Percentiles rank a stretch among this genome's conserved stretches.
Evolutionary conservation across 2,888 invertebrate species (phyloP).

Genomic region (Cerceris rybyensis): DNA sequence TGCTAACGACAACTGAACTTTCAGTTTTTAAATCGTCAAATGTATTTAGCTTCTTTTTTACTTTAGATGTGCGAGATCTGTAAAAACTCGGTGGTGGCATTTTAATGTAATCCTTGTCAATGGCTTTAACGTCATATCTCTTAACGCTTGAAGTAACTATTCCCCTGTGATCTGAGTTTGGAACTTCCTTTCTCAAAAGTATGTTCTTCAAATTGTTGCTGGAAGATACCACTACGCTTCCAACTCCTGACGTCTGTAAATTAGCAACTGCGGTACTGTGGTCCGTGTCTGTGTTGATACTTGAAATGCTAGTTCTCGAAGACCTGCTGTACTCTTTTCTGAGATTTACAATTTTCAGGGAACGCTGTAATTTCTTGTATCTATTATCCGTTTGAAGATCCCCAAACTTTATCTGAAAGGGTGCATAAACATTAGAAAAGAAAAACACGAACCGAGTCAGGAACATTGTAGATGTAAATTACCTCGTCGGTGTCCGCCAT

Average conservation of each 20-base stretch:
- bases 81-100: slow-evolving; percentile 71
- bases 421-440: neutral
- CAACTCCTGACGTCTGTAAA: slow-evolving; percentile 48
- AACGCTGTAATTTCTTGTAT: slow-evolving; percentile 66
- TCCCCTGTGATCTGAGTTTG: neutral
- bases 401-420: slow-evolving; percentile 64
- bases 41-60: neutral
- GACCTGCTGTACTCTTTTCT: slow-evolving; percentile 27
- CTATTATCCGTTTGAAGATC: slow-evolving; percentile 68
- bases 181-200: slow-evolving; percentile 34
- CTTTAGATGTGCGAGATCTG: neutral
- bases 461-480: too few relatives aligned
- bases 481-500: too few relatives aligned
- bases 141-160: slow-evolving; percentile 70
- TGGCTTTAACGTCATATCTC: slow-evolving; percentile 1
- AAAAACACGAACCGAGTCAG: too few relatives aligned
- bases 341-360: slow-evolving; percentile 61
- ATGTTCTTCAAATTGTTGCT: slow-evolving; percentile 72
- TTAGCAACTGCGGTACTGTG: slow-evolving; percentile 43
- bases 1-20: neutral
- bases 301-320: slow-evolving; percentile 61
- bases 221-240: slow-evolving; percentile 72
- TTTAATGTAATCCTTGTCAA: slow-evolving; percentile 41
- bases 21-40: neutral
- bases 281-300: slow-evolving; percentile 67